A percentile compares a stretch with the other conserved stretches of the same genome.
Evolutionary conservation across 2,888 invertebrate species (phyloP).

Genomic region (Tribolium freemani): DNA sequence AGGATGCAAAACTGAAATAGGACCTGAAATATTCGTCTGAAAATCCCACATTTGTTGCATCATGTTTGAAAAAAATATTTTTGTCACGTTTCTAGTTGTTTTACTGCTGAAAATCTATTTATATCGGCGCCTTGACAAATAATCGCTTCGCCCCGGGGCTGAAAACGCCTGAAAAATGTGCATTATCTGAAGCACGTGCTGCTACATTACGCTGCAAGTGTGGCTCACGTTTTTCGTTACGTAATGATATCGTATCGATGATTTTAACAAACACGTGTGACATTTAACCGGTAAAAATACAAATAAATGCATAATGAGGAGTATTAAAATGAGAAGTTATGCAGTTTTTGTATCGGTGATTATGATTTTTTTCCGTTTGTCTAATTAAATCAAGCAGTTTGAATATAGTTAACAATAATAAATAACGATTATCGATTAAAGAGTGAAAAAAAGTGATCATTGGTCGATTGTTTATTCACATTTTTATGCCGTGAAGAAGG

Average conservation of each 20-base stretch:
- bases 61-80: slow-evolving; percentile 2
- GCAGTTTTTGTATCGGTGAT: slow-evolving; percentile 24
- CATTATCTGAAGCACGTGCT: slow-evolving; percentile 39
- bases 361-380: slow-evolving; percentile 13
- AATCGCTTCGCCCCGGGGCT: slow-evolving; percentile 7
- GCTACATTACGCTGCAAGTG: slow-evolving; percentile 34
- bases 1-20: neutral
- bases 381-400: slow-evolving; percentile 17
- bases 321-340: slow-evolving; percentile 32
- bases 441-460: neutral
- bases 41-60: neutral
- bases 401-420: slow-evolving; percentile 25
- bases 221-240: slow-evolving; percentile 41
- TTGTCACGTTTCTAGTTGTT: neutral
- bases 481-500: slow-evolving; percentile 24
- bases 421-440: slow-evolving; percentile 26
- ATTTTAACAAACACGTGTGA: slow-evolving; percentile 58
- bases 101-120: slow-evolving; percentile 9
- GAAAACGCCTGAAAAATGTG: slow-evolving; percentile 23
- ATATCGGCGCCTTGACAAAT: slow-evolving; percentile 31
- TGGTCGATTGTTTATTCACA: slow-evolving; percentile 25
- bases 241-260: slow-evolving; percentile 41
- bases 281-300: slow-evolving; percentile 56
- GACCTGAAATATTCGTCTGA: neutral
- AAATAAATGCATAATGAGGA: slow-evolving; percentile 42